Percentiles rank a stretch among this genome's conserved stretches.
Evolutionary conservation across 2,797 vertebrate genomes (phyloP).

Genomic region (Coendou prehensilis): DNA sequence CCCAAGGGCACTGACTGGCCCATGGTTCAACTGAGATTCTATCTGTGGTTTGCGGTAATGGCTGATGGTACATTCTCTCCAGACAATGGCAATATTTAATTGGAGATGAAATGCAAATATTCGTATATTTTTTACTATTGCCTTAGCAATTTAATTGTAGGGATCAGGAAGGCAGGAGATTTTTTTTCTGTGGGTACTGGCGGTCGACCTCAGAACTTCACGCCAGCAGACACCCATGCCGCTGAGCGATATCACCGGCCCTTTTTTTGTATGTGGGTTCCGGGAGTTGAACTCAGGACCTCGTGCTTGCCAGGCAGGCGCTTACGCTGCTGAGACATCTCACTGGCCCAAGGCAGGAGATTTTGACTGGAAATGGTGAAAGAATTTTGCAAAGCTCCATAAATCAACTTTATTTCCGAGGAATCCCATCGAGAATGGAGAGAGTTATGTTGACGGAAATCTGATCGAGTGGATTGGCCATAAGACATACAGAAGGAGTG

Average conservation of each 20-base stretch:
- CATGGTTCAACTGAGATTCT: neutral
- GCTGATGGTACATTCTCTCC: neutral
- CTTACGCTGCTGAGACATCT: too few species aligned
- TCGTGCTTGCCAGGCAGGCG: too few species aligned
- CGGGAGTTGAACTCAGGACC: too few species aligned
- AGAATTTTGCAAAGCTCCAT: neutral
- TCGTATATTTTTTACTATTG: neutral
- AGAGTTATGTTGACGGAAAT: neutral
- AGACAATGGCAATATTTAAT: accelerated
- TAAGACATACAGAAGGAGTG: neutral
- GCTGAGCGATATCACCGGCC: too few species aligned
- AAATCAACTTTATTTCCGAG: neutral
- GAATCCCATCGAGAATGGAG: neutral
- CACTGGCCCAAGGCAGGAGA: neutral
- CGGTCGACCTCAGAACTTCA: too few species aligned
- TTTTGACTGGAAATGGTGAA: neutral
- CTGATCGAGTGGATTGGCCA: neutral
- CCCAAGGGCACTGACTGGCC: neutral
- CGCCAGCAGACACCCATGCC: too few species aligned
- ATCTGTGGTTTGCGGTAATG: neutral
- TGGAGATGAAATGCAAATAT: neutral
- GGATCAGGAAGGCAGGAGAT: neutral
- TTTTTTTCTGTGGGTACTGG: neutral
- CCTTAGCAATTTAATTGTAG: neutral
- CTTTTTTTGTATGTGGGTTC: too few species aligned